These are phyloP conservation scores for Chaetops frenatus DNA, from an alignment of 2,113 vertebrate genomes.

Conservation along the genomic window DNA sequence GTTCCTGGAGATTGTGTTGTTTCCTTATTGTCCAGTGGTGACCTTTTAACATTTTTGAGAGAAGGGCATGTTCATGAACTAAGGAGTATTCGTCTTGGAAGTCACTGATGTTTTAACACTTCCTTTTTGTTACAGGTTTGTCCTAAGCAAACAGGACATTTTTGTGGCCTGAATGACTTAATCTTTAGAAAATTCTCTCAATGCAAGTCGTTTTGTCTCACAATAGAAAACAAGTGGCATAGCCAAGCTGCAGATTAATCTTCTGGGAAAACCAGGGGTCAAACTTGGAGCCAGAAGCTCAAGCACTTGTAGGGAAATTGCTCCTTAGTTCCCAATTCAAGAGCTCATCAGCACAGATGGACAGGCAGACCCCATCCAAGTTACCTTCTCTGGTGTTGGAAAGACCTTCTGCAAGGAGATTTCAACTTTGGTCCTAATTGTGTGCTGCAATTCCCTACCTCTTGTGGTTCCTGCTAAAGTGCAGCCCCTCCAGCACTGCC, in stretches of 20 bases:
- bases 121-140: background rate
- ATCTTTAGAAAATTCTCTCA: background rate
- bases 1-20: background rate
- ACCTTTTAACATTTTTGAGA: background rate
- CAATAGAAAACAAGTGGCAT: background rate
- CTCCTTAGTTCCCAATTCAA: background rate
- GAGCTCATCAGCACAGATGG: background rate
- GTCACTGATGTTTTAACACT: background rate
- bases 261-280: background rate
- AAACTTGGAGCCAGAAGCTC: background rate
- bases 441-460: background rate
- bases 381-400: background rate
- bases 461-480: background rate
- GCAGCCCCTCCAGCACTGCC: background rate
- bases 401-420: background rate
- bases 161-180: background rate
- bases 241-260: background rate
- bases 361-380: background rate
- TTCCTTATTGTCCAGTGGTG: background rate
- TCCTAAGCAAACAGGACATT: background rate
- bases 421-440: background rate
- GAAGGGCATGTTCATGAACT: background rate
- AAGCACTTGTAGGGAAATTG: background rate
- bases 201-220: background rate
- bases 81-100: background rate